phyloP scores from a whole-genome alignment of 2,888 invertebrate genomes.

The Eupithecia pulchellata region DNA sequence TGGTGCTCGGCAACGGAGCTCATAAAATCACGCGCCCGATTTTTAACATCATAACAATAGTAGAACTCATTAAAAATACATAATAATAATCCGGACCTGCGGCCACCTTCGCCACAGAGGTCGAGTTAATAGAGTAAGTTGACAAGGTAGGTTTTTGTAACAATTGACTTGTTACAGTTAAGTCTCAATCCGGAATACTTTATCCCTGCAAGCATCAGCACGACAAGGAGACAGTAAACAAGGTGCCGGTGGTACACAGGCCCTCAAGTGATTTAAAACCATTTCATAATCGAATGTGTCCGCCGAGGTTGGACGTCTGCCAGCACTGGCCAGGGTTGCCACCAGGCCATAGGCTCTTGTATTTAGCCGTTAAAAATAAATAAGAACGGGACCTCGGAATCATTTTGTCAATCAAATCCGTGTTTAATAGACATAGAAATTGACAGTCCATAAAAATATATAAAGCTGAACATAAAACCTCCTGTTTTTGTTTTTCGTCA shows the following conservation, averaged over 20 bases:
- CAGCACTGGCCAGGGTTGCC: slow-evolving; percentile 49
- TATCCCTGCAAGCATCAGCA: slow-evolving; percentile 51
- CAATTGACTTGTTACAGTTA: slow-evolving; percentile 23
- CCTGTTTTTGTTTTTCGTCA: too few relatives aligned
- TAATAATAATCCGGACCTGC: too few relatives aligned
- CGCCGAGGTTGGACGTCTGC: slow-evolving; percentile 21
- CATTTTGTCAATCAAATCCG: too few relatives aligned
- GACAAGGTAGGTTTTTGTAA: neutral
- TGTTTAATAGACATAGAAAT: too few relatives aligned
- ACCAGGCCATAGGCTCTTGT: neutral
- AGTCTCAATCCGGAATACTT: slow-evolving; percentile 45
- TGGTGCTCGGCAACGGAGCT: neutral
- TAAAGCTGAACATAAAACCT: too few relatives aligned
- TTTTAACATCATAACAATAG: neutral
- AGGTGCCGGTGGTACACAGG: slow-evolving; percentile 56
- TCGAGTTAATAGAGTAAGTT: too few relatives aligned
- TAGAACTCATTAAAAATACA: neutral
- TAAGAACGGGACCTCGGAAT: too few relatives aligned
- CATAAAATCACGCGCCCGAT: neutral
- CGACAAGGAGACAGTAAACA: slow-evolving; percentile 63
- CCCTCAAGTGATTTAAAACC: slow-evolving; percentile 75
- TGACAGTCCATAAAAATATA: too few relatives aligned
- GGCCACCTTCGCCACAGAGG: too few relatives aligned
- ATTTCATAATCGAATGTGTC: slow-evolving; percentile 68
- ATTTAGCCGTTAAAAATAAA: too few relatives aligned